A percentile compares a stretch with the other conserved stretches of the same genome.
phyloP scores from a whole-genome alignment of 2,888 invertebrate genomes.

The Euzetes globulus region DNA sequence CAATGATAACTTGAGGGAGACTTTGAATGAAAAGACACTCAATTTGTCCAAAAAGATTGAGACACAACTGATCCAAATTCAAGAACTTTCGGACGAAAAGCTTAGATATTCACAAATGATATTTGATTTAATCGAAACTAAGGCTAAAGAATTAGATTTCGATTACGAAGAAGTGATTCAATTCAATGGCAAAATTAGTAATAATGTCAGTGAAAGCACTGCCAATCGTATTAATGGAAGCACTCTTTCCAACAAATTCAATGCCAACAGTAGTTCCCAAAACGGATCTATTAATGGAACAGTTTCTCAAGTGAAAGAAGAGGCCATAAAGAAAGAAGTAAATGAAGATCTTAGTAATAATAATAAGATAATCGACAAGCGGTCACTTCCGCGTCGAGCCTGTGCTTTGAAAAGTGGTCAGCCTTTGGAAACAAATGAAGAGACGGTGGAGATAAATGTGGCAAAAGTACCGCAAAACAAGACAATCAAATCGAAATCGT shows the following conservation, averaged over 20 bases:
- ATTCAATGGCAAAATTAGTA: background rate
- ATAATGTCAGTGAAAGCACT: background rate
- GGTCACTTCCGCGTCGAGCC: slow-evolving; percentile 10
- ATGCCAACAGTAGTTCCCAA: background rate
- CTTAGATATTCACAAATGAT: slow-evolving; percentile 32
- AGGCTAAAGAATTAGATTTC: slow-evolving; percentile 36
- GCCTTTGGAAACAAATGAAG: background rate
- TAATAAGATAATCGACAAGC: background rate
- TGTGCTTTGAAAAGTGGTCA: slow-evolving; percentile 11
- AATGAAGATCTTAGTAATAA: background rate
- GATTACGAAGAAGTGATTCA: background rate
- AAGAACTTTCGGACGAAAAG: slow-evolving; percentile 37
- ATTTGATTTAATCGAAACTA: slow-evolving; percentile 36
- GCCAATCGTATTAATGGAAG: background rate
- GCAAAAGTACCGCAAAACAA: background rate
- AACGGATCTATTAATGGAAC: background rate
- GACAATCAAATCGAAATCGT: background rate
- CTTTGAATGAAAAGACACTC: background rate
- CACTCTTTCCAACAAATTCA: background rate
- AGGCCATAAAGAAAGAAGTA: background rate
- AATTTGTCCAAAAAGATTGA: slow-evolving; percentile 13
- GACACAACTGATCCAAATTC: slow-evolving; percentile 29
- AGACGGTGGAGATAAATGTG: background rate
- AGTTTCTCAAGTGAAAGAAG: background rate
- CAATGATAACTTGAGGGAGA: background rate